Percentiles rank a stretch among this genome's conserved stretches.
Conservation (phyloP, 1,140 invertebrate genomes). For the Drosophila trapezifrons region DNA sequence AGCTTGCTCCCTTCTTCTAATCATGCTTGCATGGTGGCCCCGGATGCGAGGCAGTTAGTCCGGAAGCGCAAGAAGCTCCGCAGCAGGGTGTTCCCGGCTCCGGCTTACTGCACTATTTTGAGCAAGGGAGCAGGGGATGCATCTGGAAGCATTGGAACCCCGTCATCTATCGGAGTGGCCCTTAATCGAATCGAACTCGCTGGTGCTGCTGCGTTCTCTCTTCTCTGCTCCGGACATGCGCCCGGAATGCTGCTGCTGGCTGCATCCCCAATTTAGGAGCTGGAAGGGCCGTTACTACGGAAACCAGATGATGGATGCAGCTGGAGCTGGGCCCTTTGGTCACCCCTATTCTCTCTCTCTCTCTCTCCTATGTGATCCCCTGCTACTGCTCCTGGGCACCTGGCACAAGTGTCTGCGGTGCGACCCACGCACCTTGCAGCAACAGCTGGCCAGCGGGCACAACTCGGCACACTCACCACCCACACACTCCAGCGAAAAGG, state of each 20-base stretch:
- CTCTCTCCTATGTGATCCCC: neutral
- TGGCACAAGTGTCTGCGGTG: conserved; percentile 72
- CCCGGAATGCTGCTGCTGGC: conserved; percentile 39
- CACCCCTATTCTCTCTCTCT: neutral
- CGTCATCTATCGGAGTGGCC: conserved; percentile 29
- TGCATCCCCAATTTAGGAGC: conserved; percentile 43
- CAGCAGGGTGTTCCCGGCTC: conserved; percentile 18
- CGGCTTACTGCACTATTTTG: neutral
- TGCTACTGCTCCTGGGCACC: conserved; percentile 53
- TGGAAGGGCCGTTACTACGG: conserved; percentile 39
- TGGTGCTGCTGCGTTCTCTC: conserved; percentile 24
- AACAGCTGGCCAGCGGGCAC: conserved; percentile 40
- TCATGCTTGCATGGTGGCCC: conserved; percentile 49
- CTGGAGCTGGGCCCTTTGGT: neutral
- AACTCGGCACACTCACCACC: neutral
- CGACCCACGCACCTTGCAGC: conserved; percentile 61
- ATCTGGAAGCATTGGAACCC: conserved; percentile 51
- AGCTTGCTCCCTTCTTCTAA: conserved; percentile 51
- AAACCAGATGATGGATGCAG: conserved; percentile 12
- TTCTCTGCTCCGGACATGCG: conserved; percentile 65
- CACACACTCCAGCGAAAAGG: neutral
- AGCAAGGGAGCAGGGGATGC: neutral
- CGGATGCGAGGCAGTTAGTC: conserved; percentile 53
- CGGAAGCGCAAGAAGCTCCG: conserved; percentile 32
- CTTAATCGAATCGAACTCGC: conserved; percentile 59